Percentiles rank a stretch among this genome's conserved stretches.
These are phyloP conservation scores for Aphrophora alni DNA, from an alignment of 2,888 invertebrate species.

Conservation along the genomic window DNA sequence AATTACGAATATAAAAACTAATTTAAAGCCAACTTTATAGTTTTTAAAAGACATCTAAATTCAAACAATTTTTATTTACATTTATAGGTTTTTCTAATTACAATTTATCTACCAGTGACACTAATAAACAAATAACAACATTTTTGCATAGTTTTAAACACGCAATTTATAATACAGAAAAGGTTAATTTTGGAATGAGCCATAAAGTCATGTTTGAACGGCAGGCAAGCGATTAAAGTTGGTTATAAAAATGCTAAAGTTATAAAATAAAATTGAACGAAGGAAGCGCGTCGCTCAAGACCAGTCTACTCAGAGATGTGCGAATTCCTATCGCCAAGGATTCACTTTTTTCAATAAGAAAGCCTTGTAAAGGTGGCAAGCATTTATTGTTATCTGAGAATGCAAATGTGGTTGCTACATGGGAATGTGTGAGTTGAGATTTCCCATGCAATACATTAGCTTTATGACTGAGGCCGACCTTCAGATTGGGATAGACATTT, in stretches of 20 bases:
- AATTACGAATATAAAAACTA: too few species aligned
- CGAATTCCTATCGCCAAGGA: neutral
- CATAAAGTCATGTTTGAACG: neutral
- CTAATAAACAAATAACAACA: too few species aligned
- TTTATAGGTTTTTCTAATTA: too few species aligned
- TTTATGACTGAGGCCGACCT: neutral
- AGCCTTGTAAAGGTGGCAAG: neutral
- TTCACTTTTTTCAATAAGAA: neutral
- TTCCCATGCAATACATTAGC: neutral
- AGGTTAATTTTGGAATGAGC: neutral
- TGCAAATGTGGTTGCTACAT: neutral
- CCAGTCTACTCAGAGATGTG: neutral
- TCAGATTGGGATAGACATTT: neutral
- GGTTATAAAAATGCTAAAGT: neutral
- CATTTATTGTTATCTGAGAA: neutral
- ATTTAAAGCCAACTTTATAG: too few species aligned
- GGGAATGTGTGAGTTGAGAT: neutral
- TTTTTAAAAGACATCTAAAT: too few species aligned
- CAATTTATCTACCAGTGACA: too few species aligned
- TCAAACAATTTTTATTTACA: too few species aligned
- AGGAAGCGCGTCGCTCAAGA: neutral
- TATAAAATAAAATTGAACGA: neutral
- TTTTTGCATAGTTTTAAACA: neutral
- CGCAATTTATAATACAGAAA: neutral
- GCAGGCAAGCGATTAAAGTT: neutral